Conservation (phyloP, 2,113 vertebrate genomes). For the Podarcis muralis region DNA sequence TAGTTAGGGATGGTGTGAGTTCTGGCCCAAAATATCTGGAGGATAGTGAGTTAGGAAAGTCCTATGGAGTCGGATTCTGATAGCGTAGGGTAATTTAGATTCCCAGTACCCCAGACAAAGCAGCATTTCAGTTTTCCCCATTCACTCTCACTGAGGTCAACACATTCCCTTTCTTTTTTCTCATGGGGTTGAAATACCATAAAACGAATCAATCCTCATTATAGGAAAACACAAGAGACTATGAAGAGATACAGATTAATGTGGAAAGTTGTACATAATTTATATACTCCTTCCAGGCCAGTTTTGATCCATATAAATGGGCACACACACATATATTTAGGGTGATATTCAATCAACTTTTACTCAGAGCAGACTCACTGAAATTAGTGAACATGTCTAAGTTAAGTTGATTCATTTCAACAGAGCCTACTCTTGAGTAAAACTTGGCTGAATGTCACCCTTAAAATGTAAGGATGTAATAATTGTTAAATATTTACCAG, state of each 20-base stretch:
- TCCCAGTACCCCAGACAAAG: neutral
- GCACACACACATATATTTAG: neutral
- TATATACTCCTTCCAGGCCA: neutral
- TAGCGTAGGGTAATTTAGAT: neutral
- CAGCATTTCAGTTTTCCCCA: neutral
- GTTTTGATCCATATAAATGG: neutral
- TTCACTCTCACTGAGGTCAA: neutral
- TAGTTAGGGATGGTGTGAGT: too few species aligned
- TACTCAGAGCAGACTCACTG: too few species aligned
- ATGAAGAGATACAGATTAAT: neutral
- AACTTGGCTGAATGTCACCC: too few species aligned
- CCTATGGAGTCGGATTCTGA: neutral
- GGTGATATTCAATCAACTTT: too few species aligned
- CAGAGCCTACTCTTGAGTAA: too few species aligned
- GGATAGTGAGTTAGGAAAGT: neutral
- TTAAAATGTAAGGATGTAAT: neutral
- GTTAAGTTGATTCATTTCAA: too few species aligned
- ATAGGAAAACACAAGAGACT: neutral
- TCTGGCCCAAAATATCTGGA: too few species aligned
- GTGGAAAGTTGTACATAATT: neutral
- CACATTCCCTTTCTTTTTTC: too few species aligned
- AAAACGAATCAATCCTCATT: neutral
- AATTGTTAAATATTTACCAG: neutral
- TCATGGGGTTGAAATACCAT: neutral
- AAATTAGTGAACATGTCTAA: too few species aligned